Evolutionary conservation across 1,140 invertebrate genomes (phyloP), one percentile per base, ranked within the genome.

Genomic region (Anadara kagoshimensis): DNA sequence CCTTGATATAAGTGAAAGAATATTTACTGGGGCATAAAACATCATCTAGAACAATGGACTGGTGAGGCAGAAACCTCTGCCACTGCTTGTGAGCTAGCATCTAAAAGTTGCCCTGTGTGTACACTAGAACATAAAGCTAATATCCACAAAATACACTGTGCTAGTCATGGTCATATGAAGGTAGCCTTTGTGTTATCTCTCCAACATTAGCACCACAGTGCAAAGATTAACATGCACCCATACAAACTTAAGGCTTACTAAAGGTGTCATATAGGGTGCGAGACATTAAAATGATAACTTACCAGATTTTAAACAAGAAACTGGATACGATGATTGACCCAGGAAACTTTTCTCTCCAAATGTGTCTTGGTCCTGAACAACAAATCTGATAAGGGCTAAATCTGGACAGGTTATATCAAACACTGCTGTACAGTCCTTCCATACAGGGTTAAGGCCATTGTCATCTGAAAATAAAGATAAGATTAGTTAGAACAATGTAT

Each of bases 271-370:
- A 49, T n/a, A 2, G n/a, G 12, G 1, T 16, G 45, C 12, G 5
- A 49, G 1, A 49, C 12, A 49, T 49, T 2, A 22, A 22, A 1
- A 5, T 12, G 12, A 1, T 43, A 51, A 51, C 82, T 85, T 67
- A 92, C 91, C 84, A 80, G 81, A 69, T 78, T 86, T 78, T 2
- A 91, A 75, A 73, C 87, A 86, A 12, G 78, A 73, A 82, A 98
- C 91, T 0, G 97, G 95, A 91, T 94, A 99, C 43, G 96, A 96
- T 43, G 96, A 96, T 91, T 99, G 98, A 7, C 97, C 98, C 75
- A 99, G 94, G 84, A 99, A 98, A 90, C 98, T 97, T 12, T 95
- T 95, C 82, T 99, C 98, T 4, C 97, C 97, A 91, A 99, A 99
- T 91, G 98, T 96, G 88, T 99, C 98, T 89, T 98, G 97, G 88